These are phyloP conservation scores for Caradrina kadenii DNA, from an alignment of 2,888 invertebrate species.

Conservation along the genomic window DNA sequence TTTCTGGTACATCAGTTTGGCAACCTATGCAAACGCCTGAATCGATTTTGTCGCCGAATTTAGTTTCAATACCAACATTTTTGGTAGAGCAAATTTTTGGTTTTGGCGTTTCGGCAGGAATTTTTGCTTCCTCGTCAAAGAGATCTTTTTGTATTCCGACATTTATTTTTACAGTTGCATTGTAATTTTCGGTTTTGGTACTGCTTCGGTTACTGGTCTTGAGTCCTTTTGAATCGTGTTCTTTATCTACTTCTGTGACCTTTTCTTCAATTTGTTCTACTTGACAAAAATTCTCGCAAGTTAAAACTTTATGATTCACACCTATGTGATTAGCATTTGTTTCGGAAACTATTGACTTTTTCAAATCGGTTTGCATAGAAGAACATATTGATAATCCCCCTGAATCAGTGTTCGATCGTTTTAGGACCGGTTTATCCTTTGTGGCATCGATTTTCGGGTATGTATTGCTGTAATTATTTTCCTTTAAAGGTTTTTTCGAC, in stretches of 20 bases:
- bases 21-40: slow-evolving; percentile 10
- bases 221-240: neutral
- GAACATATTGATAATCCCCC: slow-evolving; percentile 29
- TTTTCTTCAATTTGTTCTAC: slow-evolving; percentile 8
- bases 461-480: slow-evolving; percentile 66
- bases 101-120: neutral
- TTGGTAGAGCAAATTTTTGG: neutral
- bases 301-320: neutral
- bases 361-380: slow-evolving; percentile 55
- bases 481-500: slow-evolving; percentile 7
- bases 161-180: slow-evolving; percentile 32
- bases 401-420: slow-evolving; percentile 76
- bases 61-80: slow-evolving; percentile 42
- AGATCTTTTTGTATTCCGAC: slow-evolving; percentile 63
- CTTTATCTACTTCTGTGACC: neutral
- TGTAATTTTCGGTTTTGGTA: slow-evolving; percentile 7
- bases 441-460: slow-evolving; percentile 72
- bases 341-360: slow-evolving; percentile 3
- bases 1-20: slow-evolving; percentile 34
- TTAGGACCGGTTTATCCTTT: slow-evolving; percentile 70
- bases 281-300: slow-evolving; percentile 23
- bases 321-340: slow-evolving; percentile 13
- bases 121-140: slow-evolving; percentile 3
- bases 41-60: neutral
- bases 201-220: slow-evolving; percentile 6